phyloP scores from a whole-genome alignment of 2,888 invertebrate species.

The Philopedon plagiatum region DNA sequence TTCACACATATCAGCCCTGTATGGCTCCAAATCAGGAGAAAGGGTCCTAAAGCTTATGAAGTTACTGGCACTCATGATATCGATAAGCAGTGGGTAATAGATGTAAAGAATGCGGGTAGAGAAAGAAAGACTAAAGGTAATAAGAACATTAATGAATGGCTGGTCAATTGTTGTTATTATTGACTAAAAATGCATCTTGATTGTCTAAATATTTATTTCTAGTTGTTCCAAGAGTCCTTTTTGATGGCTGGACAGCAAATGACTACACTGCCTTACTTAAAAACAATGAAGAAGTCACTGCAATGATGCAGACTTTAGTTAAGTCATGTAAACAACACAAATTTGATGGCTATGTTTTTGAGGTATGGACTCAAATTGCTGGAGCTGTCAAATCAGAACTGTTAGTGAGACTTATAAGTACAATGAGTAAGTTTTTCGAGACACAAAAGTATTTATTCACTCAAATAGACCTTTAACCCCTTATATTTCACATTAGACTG shows the following conservation, averaged over 20 bases:
- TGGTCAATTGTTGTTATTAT: too few species aligned
- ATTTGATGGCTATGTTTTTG: conserved; percentile 92
- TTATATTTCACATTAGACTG: too few species aligned
- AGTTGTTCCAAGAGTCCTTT: conserved; percentile 92
- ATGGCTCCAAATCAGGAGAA: conserved; percentile 89
- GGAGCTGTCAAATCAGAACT: conserved; percentile 73
- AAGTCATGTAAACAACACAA: conserved; percentile 77
- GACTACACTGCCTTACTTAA: conserved; percentile 82
- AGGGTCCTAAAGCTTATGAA: conserved; percentile 75
- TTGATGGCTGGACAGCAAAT: conserved; percentile 87
- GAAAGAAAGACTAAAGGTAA: conserved; percentile 75
- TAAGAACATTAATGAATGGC: conserved; percentile 2
- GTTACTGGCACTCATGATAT: conserved; percentile 86
- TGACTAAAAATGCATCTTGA: too few species aligned
- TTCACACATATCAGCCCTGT: conserved; percentile 94
- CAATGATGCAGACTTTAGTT: conserved; percentile 78
- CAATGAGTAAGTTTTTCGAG: conserved; percentile 71
- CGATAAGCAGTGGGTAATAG: conserved; percentile 86
- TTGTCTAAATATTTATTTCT: conserved; percentile 64
- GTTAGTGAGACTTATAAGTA: conserved; percentile 76
- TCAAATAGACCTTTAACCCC: too few species aligned
- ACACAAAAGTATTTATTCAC: too few species aligned
- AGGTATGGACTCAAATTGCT: conserved; percentile 90
- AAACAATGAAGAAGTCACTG: conserved; percentile 77
- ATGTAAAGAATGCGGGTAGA: conserved; percentile 75